Conservation (phyloP, 2,888 invertebrate species). For the Spodoptera picta region DNA sequence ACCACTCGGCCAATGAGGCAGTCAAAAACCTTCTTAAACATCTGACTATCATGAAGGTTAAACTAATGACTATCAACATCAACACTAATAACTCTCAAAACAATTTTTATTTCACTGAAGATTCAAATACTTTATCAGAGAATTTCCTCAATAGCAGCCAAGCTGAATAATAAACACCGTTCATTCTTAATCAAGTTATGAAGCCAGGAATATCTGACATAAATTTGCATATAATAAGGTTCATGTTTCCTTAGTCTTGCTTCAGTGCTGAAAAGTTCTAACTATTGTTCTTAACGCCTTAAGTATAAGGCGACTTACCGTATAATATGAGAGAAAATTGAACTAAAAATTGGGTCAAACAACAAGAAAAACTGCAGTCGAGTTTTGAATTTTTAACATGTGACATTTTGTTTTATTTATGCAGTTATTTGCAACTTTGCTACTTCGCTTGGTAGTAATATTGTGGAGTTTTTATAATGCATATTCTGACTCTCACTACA, state of each 20-base stretch:
- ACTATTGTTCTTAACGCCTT: slow-evolving; percentile 44
- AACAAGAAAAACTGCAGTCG: slow-evolving; percentile 34
- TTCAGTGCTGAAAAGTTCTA: slow-evolving; percentile 27
- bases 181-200: neutral
- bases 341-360: slow-evolving; percentile 39
- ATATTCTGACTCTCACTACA: too few species aligned
- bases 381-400: slow-evolving; percentile 21
- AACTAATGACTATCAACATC: neutral
- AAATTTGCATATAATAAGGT: slow-evolving; percentile 15
- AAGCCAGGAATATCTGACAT: slow-evolving; percentile 5
- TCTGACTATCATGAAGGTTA: neutral
- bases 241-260: slow-evolving; percentile 18
- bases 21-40: too few species aligned
- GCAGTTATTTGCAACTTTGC: neutral
- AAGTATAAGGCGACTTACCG: slow-evolving; percentile 37
- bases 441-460: too few species aligned
- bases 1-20: too few species aligned
- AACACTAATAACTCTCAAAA: neutral
- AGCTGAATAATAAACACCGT: too few species aligned
- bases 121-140: too few species aligned
- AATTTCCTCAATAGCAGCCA: too few species aligned
- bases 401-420: slow-evolving; percentile 4
- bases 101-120: too few species aligned
- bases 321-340: slow-evolving; percentile 23
- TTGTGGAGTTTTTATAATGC: too few species aligned